These are phyloP conservation scores for Proteles cristata DNA, from an alignment of 2,113 vertebrate genomes.

Conservation along the genomic window DNA sequence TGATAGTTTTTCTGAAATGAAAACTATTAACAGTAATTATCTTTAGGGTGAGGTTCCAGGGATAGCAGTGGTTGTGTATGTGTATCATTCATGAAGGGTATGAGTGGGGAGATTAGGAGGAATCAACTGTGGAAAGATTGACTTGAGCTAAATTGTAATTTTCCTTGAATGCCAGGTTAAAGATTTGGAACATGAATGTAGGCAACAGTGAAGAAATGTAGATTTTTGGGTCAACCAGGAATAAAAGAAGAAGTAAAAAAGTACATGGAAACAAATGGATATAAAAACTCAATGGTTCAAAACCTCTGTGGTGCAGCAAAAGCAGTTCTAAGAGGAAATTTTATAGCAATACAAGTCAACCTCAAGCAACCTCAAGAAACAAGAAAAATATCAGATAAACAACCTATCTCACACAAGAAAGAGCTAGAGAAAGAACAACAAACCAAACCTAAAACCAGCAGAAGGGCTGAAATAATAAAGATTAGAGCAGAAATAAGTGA, in stretches of 20 bases:
- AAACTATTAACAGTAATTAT: neutral
- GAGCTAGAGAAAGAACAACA: neutral
- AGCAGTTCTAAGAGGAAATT: neutral
- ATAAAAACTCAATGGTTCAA: neutral
- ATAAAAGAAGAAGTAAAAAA: neutral
- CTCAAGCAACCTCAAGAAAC: neutral
- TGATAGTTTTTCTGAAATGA: neutral
- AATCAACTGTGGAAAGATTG: neutral
- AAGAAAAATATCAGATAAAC: neutral
- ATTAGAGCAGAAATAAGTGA: neutral
- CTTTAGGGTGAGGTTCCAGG: neutral
- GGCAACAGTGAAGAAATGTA: neutral
- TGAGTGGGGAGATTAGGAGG: neutral
- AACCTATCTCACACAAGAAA: neutral
- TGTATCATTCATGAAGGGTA: neutral
- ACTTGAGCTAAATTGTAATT: conserved; percentile 17
- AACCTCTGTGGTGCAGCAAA: neutral
- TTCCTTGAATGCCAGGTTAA: neutral
- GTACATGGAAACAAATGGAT: neutral
- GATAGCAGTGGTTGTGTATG: neutral
- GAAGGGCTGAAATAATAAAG: neutral
- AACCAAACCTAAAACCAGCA: neutral
- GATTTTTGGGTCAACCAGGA: neutral
- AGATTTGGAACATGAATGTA: neutral
- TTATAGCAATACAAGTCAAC: neutral